Evolutionary conservation across 1,140 invertebrate species (phyloP).

Genomic region (Drosophila repletoides): DNA sequence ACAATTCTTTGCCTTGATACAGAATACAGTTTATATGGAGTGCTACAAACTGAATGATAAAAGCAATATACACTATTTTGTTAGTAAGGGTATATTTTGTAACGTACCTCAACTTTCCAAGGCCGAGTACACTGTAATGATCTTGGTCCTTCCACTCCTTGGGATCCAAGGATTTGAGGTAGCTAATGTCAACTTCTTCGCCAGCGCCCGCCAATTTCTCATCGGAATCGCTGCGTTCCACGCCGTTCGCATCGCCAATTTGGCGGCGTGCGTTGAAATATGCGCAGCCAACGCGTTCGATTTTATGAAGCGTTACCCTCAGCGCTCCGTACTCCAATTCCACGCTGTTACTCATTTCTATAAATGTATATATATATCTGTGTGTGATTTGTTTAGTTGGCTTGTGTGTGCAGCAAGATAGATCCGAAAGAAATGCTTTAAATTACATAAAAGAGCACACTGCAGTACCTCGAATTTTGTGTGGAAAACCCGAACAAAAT

Average conservation of each 20-base stretch:
- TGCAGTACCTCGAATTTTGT: slow-evolving; percentile 39
- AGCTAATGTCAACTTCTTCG: slow-evolving; percentile 92
- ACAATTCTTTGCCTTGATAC: too few relatives aligned
- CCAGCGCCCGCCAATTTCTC: slow-evolving; percentile 67
- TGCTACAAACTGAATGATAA: too few relatives aligned
- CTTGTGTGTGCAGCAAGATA: background rate
- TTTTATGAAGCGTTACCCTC: slow-evolving; percentile 84
- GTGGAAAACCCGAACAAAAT: slow-evolving; percentile 30
- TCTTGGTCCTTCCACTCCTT: slow-evolving; percentile 99
- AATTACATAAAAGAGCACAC: slow-evolving; percentile 43
- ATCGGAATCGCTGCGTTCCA: slow-evolving; percentile 69
- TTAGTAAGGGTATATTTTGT: too few relatives aligned
- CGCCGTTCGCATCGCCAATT: slow-evolving; percentile 53
- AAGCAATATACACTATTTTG: too few relatives aligned
- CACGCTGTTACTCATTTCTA: slow-evolving; percentile 46
- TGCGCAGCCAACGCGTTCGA: slow-evolving; percentile 81
- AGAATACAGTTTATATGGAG: too few relatives aligned
- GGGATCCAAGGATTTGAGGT: slow-evolving; percentile 95
- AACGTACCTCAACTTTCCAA: slow-evolving; percentile 88
- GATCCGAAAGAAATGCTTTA: slow-evolving; percentile 14
- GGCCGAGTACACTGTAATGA: slow-evolving; percentile 96
- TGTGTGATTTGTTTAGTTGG: slow-evolving; percentile 1
- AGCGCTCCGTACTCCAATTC: slow-evolving; percentile 49
- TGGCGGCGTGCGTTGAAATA: slow-evolving; percentile 69
- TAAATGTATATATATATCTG: slow-evolving; percentile 2